Percentiles rank a stretch among this genome's conserved stretches.
Evolutionary conservation across 2,888 invertebrate species (phyloP).

Genomic region (Cotesia congregata): DNA sequence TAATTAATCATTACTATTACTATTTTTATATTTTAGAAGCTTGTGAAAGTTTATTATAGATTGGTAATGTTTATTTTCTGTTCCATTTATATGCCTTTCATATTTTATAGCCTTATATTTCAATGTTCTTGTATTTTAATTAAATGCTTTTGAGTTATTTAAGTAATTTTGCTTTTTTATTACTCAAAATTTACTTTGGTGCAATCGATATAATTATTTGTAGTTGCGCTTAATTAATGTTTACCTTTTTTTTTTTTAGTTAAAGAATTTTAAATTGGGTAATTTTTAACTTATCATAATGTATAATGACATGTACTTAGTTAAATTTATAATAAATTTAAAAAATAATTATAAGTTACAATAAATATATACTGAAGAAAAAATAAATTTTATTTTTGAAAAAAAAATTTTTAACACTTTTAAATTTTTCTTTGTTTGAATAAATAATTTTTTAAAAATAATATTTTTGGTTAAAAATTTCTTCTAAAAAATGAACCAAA

Average conservation of each 20-base stretch:
- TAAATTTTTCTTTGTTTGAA: too few relatives aligned
- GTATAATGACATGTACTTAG: too few relatives aligned
- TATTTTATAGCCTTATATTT: not conserved
- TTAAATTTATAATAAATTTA: too few relatives aligned
- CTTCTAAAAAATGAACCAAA: too few relatives aligned
- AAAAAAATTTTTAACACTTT: too few relatives aligned
- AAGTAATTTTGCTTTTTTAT: not conserved
- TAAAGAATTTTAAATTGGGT: not conserved
- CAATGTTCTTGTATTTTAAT: not conserved
- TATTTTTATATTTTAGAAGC: not conserved
- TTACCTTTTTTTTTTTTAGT: not conserved
- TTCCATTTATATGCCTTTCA: not conserved
- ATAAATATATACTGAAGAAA: too few relatives aligned
- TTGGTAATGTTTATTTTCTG: not conserved
- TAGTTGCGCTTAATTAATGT: not conserved
- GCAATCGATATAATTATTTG: not conserved
- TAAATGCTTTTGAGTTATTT: not conserved
- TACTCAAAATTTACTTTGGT: not conserved
- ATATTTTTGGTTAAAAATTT: too few relatives aligned
- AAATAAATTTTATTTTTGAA: too few relatives aligned
- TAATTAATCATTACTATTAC: not conserved
- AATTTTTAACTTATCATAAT: not conserved
- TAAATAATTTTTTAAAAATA: too few relatives aligned
- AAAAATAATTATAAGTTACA: too few relatives aligned
- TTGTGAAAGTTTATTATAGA: not conserved